Base-by-base conservation (phyloP, 2,113 vertebrate species). In the Varanus komodoensis region DNA sequence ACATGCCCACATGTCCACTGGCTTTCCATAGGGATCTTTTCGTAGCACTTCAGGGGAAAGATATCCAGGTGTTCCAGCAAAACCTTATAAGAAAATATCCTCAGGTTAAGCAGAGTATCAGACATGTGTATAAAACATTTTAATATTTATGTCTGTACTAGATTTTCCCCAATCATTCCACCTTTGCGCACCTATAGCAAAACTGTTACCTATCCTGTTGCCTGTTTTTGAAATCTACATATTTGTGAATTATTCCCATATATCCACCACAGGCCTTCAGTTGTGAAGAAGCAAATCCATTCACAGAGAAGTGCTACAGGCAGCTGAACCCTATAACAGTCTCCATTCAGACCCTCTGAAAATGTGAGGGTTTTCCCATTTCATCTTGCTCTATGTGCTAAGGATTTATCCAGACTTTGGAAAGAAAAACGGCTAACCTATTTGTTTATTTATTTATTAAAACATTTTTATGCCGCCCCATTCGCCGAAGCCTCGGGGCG, bases 1-100 rank as follows among this genome's bases (percentile, higher is more conserved):
- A 80, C 99, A 99, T 21, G 99, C 99, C 99, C 99, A 99, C 99
- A 99, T 99, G 93, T 99, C 99, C 96, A 99, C 99, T 14, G 99
- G 99, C 92, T 99, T 99, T 82, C 99, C 99, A 90, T 99, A 99
- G 6, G 99, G 99, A 94, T 99, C 99, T 97, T 99, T 99, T 92
- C 99, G 97, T 93, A 99, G 96, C 75, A 99, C 99, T 92, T 99
- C 99, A 88, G 99, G 99, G 91, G 99, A 99, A 90, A 99, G 97
- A 92, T 99, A 99, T 64, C 99, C 99, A 9, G 99, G 99, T 64
- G 99, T 99, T 64, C 99, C 99, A 21, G 99, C 99, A 95, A 99
- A 99, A 78, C 99, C 99, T 99, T 92, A 84, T 80, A 82, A 57
- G 52, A 32, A 82, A 87, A 19, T 25, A 67, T 50, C 17, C 57